Percentiles rank a stretch among this genome's conserved stretches.
Conservation (phyloP, 2,888 invertebrate species). For the Drosophila paranaensis region DNA sequence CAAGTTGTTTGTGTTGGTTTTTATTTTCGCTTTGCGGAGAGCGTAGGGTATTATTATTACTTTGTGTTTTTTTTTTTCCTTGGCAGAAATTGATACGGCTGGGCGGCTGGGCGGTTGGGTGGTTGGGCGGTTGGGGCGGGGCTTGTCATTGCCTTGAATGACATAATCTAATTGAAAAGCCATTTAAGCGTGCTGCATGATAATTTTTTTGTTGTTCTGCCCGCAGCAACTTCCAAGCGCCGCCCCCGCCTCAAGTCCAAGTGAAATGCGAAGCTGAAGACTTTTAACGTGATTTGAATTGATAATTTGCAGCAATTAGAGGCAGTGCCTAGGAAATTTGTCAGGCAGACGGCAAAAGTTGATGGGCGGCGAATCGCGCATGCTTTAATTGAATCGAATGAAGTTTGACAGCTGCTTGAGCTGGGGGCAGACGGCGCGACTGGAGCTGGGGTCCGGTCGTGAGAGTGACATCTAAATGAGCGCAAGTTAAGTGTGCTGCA, state of each 20-base stretch:
- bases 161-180: constrained; percentile 81
- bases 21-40: constrained; percentile 43
- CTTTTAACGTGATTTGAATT: constrained; percentile 75
- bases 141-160: constrained; percentile 70
- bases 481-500: constrained; percentile 32
- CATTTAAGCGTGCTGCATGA: constrained; percentile 80
- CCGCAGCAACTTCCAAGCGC: constrained; percentile 9
- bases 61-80: constrained; percentile 44
- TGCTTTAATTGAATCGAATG: constrained; percentile 73
- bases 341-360: constrained; percentile 42
- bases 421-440: background rate
- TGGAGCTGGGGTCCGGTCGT: constrained; percentile 24
- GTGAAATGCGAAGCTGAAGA: constrained; percentile 27
- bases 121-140: constrained; percentile 18
- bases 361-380: constrained; percentile 31
- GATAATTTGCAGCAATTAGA: constrained; percentile 78
- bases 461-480: constrained; percentile 44
- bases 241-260: background rate
- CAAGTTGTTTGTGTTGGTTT: constrained; percentile 72
- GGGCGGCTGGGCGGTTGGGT: constrained; percentile 6
- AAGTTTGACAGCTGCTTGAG: constrained; percentile 53
- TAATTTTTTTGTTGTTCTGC: constrained; percentile 65
- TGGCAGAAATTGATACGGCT: constrained; percentile 78
- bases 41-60: constrained; percentile 25
- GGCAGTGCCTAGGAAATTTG: constrained; percentile 52